Evolutionary conservation across 2,113 vertebrate species (phyloP).

Genomic region (Zosterops lateralis): DNA sequence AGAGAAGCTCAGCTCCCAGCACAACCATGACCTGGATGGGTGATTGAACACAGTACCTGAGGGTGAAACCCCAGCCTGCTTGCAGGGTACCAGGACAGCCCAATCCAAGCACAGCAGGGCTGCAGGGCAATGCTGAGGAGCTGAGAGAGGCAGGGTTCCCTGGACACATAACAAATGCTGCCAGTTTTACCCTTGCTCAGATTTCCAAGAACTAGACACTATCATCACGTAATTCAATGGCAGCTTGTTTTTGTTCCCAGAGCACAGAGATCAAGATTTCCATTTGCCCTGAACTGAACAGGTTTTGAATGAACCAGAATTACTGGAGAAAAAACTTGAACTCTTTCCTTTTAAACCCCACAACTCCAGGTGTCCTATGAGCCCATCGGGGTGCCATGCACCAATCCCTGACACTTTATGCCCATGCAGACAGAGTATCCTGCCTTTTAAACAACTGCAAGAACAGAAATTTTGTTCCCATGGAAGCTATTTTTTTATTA

Average conservation of each 20-base stretch:
- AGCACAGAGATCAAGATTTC: background rate
- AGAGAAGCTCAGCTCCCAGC: background rate
- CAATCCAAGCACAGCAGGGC: background rate
- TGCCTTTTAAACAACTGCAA: background rate
- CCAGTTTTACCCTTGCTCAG: background rate
- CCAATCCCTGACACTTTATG: background rate
- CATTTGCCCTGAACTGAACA: background rate
- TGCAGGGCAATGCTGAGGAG: accelerated
- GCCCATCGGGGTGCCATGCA: accelerated
- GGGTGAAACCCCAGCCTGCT: background rate
- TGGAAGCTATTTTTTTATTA: conserved; percentile 15
- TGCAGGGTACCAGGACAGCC: background rate
- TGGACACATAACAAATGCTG: background rate
- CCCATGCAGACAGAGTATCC: background rate
- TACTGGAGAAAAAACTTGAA: background rate
- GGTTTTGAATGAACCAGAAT: background rate
- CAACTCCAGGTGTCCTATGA: background rate
- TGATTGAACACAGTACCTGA: background rate
- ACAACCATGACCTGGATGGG: background rate
- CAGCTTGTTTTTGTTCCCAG: background rate
- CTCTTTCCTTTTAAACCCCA: background rate
- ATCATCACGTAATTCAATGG: background rate
- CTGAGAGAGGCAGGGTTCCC: background rate
- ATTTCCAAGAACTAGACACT: background rate
- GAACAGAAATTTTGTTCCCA: background rate